Evolutionary conservation across 2,888 invertebrate species (phyloP), one percentile per base, ranked within the genome.

Genomic region (Synanthedon tipuliformis): DNA sequence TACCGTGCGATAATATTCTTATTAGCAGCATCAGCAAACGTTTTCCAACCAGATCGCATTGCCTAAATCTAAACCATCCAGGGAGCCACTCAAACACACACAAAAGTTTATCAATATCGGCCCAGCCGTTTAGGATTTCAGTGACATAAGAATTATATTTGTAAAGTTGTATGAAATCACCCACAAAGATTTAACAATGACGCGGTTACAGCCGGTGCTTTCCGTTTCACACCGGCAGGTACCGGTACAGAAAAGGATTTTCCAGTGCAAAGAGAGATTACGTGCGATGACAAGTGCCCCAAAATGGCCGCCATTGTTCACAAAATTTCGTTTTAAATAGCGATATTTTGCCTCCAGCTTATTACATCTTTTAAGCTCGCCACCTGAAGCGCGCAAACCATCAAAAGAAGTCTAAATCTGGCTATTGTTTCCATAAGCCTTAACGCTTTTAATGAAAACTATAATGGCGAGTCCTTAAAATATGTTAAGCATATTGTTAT

Each of bases 221-320:
- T 58, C 61, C 58, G 60, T 48, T 51, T 51, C 51, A 53, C 57
- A 59, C 58, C 55, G 57, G 60, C 61, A 62, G 57, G 57, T 59
- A 59, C 58, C 55, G 57, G 61, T 62, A 62, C 58, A 58, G 60
- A 62, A 64, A 61, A 64, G 67, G 63, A 66, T 66, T 68, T 60
- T 50, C 57, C 52, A 57, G 57, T 55, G 58, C 58, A 61, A 66
- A 66, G 67, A 54, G 65, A 69, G 75, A 78, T 78, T 75, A 76
- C 66, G 56, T 57, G 58, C 67, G 65, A 64, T 71, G 73, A 74
- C 75, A 75, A 73, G 69, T 67, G 66, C 62, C 63, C 59, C 57
- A 58, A 59, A 60, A 61, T 61, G 45, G 59, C 54, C 64, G 58
- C 74, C 64, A 76, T 78, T 76, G 76, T 78, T 66, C 61, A 55